phyloP scores from a whole-genome alignment of 2,888 invertebrate genomes.

The Chymomyza caudatula region DNA sequence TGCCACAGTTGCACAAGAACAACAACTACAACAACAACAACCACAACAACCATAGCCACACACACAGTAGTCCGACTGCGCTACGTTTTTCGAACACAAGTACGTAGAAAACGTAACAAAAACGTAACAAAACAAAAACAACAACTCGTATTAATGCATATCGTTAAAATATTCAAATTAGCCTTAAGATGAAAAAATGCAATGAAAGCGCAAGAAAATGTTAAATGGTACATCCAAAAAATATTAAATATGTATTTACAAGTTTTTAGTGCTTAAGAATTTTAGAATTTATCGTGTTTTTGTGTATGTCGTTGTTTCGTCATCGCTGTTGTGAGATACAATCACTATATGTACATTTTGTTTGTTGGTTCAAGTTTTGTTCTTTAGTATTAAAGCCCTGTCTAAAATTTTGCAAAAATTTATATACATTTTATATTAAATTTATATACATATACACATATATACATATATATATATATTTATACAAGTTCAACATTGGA shows the following conservation, averaged over 20 bases:
- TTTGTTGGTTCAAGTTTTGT: conserved; percentile 30
- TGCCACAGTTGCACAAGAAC: conserved; percentile 39
- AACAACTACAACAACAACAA: conserved; percentile 38
- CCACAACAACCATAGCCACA: conserved; percentile 22
- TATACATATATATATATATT: conserved; percentile 3
- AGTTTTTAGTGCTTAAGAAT: conserved; percentile 23
- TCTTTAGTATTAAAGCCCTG: conserved; percentile 13
- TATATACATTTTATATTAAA: conserved; percentile 1
- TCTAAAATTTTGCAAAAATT: conserved; percentile 1
- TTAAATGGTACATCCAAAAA: neutral
- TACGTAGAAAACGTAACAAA: neutral
- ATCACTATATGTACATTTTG: conserved; percentile 63
- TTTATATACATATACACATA: conserved; percentile 19
- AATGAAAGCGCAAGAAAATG: neutral
- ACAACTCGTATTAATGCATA: neutral
- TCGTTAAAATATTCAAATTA: neutral
- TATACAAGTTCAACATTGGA: neutral
- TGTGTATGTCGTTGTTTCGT: conserved; percentile 57
- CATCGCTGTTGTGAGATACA: conserved; percentile 77
- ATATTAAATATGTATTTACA: conserved; percentile 9
- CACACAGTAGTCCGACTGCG: conserved; percentile 60
- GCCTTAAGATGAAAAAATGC: neutral
- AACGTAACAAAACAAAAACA: neutral
- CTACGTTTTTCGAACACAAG: neutral
- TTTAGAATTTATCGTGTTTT: conserved; percentile 8